Conservation (phyloP, 2,797 vertebrate genomes). For the Trachurus trachurus region DNA sequence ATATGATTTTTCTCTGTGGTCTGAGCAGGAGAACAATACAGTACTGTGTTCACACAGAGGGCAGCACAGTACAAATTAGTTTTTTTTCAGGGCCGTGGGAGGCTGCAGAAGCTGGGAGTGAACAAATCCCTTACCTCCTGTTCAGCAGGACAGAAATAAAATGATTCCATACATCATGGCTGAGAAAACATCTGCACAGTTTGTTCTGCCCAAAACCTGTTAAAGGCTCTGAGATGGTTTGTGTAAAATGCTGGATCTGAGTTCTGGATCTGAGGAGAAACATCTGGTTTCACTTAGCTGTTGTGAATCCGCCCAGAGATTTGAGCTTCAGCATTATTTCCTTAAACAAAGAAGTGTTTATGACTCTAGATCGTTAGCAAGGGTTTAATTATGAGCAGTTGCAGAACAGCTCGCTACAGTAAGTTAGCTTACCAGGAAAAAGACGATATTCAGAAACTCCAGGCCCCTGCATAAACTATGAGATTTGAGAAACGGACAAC, state of each 20-base stretch:
- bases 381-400: neutral
- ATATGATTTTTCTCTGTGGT: constrained; percentile 35
- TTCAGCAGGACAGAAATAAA: neutral
- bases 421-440: neutral
- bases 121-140: neutral
- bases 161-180: neutral
- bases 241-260: neutral
- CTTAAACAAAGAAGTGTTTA: neutral
- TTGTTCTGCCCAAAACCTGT: neutral
- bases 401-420: neutral
- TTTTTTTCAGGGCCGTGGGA: neutral
- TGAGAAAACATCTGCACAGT: neutral
- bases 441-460: neutral
- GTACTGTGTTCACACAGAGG: constrained; percentile 14
- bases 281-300: constrained; percentile 20
- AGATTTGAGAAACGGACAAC: too few relatives aligned
- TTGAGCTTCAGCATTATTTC: neutral
- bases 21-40: constrained; percentile 27
- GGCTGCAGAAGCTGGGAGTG: neutral
- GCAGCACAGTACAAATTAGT: neutral
- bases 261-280: constrained; percentile 4
- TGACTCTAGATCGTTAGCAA: neutral
- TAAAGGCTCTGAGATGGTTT: neutral
- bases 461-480: neutral
- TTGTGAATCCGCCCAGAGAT: neutral